phyloP scores from a whole-genome alignment of 2,113 vertebrate species.

The Australoheros scitulus region DNA sequence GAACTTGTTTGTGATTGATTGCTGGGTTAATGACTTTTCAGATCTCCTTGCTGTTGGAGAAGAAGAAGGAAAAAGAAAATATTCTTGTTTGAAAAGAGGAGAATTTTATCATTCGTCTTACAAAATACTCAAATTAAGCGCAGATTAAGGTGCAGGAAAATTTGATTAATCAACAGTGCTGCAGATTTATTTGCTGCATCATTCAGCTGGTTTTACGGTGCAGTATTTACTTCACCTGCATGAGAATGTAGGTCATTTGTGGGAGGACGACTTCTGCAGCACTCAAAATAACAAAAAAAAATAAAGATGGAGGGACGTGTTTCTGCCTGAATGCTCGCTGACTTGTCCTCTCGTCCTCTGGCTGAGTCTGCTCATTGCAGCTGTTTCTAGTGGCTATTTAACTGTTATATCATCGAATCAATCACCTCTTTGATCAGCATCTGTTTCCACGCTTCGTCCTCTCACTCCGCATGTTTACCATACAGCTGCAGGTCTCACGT shows the following conservation, averaged over 20 bases:
- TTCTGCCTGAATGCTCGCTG: background rate
- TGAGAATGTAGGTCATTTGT: background rate
- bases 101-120: background rate
- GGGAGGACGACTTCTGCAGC: background rate
- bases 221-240: background rate
- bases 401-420: background rate
- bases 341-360: background rate
- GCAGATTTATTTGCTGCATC: background rate
- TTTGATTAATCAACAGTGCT: background rate
- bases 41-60: background rate
- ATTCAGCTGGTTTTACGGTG: background rate
- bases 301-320: background rate
- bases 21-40: background rate
- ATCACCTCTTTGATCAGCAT: constrained; percentile 17
- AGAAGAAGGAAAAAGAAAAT: background rate
- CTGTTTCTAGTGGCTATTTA: background rate
- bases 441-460: background rate
- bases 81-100: background rate
- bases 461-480: background rate
- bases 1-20: background rate
- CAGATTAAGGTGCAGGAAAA: rapidly evolving
- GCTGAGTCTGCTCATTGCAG: background rate
- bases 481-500: background rate
- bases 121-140: background rate
- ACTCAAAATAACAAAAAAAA: background rate